Percentiles rank a stretch among this genome's conserved stretches.
These are phyloP conservation scores for Shargacucullia verbasci DNA, from an alignment of 2,888 invertebrate species.

Conservation along the genomic window DNA sequence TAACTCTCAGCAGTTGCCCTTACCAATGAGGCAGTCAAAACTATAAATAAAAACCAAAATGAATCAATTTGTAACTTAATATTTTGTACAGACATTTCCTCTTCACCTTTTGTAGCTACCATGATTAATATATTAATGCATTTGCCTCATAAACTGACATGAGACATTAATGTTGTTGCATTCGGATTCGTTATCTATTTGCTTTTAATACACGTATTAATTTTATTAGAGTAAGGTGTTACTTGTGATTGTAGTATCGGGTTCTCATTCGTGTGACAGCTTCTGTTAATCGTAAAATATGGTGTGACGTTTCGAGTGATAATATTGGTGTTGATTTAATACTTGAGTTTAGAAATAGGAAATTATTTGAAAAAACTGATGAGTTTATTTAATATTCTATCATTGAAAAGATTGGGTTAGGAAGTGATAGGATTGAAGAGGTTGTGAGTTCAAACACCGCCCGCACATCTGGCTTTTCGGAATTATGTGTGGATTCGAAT, in stretches of 20 bases:
- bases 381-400: too few species aligned
- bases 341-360: too few species aligned
- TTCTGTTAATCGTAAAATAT: slow-evolving; percentile 29
- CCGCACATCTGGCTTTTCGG: too few species aligned
- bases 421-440: too few species aligned
- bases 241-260: slow-evolving; percentile 24
- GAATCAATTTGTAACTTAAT: slow-evolving; percentile 48
- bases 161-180: slow-evolving; percentile 75
- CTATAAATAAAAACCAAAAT: slow-evolving; percentile 43
- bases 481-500: too few species aligned
- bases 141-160: slow-evolving; percentile 69
- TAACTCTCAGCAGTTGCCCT: too few species aligned
- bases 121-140: slow-evolving; percentile 79
- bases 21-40: too few species aligned
- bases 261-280: slow-evolving; percentile 37
- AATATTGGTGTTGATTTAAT: slow-evolving; percentile 19
- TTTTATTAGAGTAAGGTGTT: slow-evolving; percentile 45
- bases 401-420: too few species aligned
- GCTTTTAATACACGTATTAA: slow-evolving; percentile 50
- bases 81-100: slow-evolving; percentile 59
- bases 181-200: slow-evolving; percentile 66
- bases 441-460: too few species aligned
- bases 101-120: slow-evolving; percentile 69
- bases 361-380: too few species aligned
- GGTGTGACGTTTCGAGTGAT: slow-evolving; percentile 22